Conservation (phyloP, 2,113 vertebrate species). For the Psephotus haematonotus region DNA sequence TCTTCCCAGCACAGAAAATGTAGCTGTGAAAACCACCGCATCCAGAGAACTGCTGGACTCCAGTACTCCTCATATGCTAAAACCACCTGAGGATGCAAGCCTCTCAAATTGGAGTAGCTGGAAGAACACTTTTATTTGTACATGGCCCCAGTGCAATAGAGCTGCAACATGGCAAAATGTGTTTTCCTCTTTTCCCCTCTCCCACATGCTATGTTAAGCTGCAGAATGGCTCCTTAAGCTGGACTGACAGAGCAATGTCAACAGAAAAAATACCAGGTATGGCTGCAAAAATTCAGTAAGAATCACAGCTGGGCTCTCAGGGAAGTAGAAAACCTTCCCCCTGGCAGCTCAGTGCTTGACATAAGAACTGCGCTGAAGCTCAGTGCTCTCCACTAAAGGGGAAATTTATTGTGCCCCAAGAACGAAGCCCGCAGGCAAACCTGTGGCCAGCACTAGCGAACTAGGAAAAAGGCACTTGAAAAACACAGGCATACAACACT, state of each 20-base stretch:
- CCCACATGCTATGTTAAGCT: background rate
- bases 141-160: background rate
- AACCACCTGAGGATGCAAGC: background rate
- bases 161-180: background rate
- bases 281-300: background rate
- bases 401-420: background rate
- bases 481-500: background rate
- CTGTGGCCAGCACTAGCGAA: background rate
- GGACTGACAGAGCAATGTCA: background rate
- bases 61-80: background rate
- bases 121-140: background rate
- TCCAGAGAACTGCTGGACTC: background rate
- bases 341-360: background rate
- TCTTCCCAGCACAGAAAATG: background rate
- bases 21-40: background rate
- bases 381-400: background rate
- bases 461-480: slow-evolving; percentile 3
- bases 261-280: background rate
- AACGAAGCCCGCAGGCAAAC: background rate
- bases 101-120: background rate
- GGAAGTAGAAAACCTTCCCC: background rate
- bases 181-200: background rate
- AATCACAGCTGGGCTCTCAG: background rate
- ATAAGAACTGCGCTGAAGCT: background rate
- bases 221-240: background rate